Evolutionary conservation across 2,888 invertebrate species (phyloP).

Genomic region (Pyrrhia umbra): DNA sequence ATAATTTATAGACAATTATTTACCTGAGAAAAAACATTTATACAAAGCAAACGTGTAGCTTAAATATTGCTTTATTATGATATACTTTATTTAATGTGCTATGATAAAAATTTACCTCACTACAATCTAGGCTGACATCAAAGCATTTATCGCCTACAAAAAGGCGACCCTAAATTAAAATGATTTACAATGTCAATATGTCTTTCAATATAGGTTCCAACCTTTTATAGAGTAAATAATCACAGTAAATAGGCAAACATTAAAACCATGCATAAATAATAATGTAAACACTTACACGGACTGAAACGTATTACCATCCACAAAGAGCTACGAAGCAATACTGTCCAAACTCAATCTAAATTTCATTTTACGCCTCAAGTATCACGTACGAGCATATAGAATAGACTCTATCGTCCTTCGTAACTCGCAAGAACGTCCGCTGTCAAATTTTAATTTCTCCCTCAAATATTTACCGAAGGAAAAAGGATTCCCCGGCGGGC

Average conservation of each 20-base stretch:
- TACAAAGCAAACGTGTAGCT: no score
- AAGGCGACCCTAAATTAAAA: no score
- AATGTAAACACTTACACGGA: conserved; percentile 60
- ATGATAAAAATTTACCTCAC: neutral
- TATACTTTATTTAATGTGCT: neutral
- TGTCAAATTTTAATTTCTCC: conserved; percentile 91
- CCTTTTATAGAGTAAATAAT: conserved; percentile 30
- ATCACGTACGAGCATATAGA: conserved; percentile 88
- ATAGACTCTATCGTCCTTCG: conserved; percentile 82
- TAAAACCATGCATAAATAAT: conserved; percentile 60
- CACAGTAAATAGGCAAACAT: conserved; percentile 47
- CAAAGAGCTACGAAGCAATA: conserved; percentile 72
- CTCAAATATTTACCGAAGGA: conserved; percentile 90
- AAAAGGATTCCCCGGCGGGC: conserved; percentile 90
- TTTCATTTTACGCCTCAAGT: conserved; percentile 89
- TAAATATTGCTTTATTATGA: no score
- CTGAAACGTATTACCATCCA: conserved; percentile 63
- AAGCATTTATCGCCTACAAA: neutral
- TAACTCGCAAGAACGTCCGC: conserved; percentile 83
- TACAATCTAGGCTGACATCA: neutral
- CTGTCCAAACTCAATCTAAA: conserved; percentile 89
- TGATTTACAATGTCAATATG: neutral
- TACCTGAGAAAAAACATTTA: neutral
- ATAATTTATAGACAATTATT: neutral
- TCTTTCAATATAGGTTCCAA: conserved; percentile 16